Evolutionary conservation across 2,113 vertebrate genomes (phyloP), one percentile per base, ranked within the genome.

Genomic region (Trematomus loennbergii): DNA sequence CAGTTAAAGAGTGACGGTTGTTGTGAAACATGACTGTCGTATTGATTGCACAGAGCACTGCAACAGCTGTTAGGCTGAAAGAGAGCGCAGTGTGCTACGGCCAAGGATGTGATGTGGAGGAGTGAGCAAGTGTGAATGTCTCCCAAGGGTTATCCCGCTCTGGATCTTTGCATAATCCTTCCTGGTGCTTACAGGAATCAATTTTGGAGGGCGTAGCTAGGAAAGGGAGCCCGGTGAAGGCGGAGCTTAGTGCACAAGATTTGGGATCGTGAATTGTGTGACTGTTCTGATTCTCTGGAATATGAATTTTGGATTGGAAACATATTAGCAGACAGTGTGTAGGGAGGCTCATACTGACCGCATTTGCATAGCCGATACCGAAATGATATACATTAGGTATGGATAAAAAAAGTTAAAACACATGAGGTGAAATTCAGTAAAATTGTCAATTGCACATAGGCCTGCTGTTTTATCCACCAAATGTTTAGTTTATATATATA

Each of bases 1-100:
- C 88, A 84, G 82, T 79, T 81, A 89, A 79, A 79, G 88, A 91
- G 66, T 74, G 86, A 81, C 43, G 79, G 76, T 60, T 91, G 89
- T 91, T 90, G 90, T 87, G 91, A 92, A 92, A 91, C 90, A 92
- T 62, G 87, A 87, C 84, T 78, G 87, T 83, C 52, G 66, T 88
- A 92, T 91, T 80, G 90, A 93, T 92, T 84, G 87, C 83, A 54
- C 73, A 12, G 75, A 78, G 88, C 71, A 81, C 70, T 61, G 78
- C 86, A 91, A 90, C 89, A 92, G 88, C 90, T 91, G 91, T 82
- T 81, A 85, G 79, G 79, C 85, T 87, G 79, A 87, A 88, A 91
- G 70, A 73, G 84, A 88, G 87, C 82, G 65, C 78, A 61, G 74
- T 61, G 61, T 55, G 79, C 60, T 50, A 4, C 9, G 72, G 80